Evolutionary conservation across 1,140 invertebrate genomes (phyloP).

Genomic region (Ectropis grisescens): DNA sequence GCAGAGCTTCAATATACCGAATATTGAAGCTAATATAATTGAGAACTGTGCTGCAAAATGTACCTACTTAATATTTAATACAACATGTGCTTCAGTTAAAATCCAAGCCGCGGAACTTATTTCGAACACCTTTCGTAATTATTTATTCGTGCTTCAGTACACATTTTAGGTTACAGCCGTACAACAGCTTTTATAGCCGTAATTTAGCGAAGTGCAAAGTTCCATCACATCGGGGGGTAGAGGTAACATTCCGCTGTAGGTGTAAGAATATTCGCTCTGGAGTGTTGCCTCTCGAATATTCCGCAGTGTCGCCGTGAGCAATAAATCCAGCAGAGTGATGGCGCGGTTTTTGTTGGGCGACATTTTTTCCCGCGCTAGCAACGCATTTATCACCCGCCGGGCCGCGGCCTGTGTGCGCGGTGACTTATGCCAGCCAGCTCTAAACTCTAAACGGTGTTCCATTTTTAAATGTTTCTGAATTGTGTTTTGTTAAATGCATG

Average conservation of each 20-base stretch:
- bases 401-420: too few species aligned
- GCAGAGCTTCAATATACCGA: too few species aligned
- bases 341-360: constrained; percentile 53
- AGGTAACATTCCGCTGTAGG: constrained; percentile 38
- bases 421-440: constrained; percentile 66
- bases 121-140: too few species aligned
- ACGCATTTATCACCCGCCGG: constrained; percentile 47
- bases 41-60: too few species aligned
- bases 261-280: constrained; percentile 41
- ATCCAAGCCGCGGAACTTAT: too few species aligned
- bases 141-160: too few species aligned
- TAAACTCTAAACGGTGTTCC: constrained; percentile 45
- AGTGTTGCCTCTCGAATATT: constrained; percentile 51
- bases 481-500: constrained; percentile 22
- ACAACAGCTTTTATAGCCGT: constrained; percentile 20
- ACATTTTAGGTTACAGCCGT: too few species aligned
- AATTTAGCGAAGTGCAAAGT: constrained; percentile 66
- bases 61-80: too few species aligned
- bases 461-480: constrained; percentile 34
- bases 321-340: constrained; percentile 60
- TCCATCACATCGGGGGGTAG: constrained; percentile 61
- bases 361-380: constrained; percentile 66
- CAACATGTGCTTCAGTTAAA: too few species aligned
- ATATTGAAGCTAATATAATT: too few species aligned
- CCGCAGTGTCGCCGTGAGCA: constrained; percentile 45